These are phyloP conservation scores for Fistularia tabacaria DNA, from an alignment of 2,797 vertebrate genomes.

Conservation along the genomic window DNA sequence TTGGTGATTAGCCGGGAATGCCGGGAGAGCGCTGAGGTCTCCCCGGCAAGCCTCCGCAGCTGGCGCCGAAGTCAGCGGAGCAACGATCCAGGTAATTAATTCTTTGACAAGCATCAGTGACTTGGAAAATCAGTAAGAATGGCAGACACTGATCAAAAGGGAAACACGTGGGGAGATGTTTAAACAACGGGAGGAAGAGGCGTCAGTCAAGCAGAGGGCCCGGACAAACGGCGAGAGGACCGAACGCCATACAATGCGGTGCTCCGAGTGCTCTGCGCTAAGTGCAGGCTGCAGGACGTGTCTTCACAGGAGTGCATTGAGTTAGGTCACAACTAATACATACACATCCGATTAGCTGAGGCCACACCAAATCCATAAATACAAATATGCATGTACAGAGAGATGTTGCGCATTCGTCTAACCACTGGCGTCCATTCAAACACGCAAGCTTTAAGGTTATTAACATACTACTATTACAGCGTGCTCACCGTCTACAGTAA, in stretches of 20 bases:
- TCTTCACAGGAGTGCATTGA: constrained; percentile 20
- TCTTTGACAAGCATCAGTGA: constrained; percentile 82
- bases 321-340: constrained; percentile 7
- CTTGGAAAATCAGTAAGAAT: constrained; percentile 82
- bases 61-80: constrained; percentile 70
- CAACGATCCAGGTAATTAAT: constrained; percentile 82
- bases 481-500: constrained; percentile 51
- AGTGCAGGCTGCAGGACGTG: constrained; percentile 31
- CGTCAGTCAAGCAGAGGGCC: constrained; percentile 54
- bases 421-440: constrained; percentile 16
- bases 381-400: constrained; percentile 3
- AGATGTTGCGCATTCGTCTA: constrained; percentile 13
- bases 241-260: constrained; percentile 49
- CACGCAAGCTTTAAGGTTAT: constrained; percentile 19
- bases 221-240: constrained; percentile 33
- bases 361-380: constrained; percentile 7
- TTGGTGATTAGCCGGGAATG: constrained; percentile 76
- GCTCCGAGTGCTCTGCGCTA: constrained; percentile 50
- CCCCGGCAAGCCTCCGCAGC: constrained; percentile 63
- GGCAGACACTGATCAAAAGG: constrained; percentile 77
- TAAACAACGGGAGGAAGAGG: constrained; percentile 67
- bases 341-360: constrained; percentile 26
- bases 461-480: constrained; percentile 34
- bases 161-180: constrained; percentile 76
- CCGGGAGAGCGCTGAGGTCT: constrained; percentile 69